Evolutionary conservation across 2,113 vertebrate genomes (phyloP).

Genomic region (Poeciliopsis retropinna): DNA sequence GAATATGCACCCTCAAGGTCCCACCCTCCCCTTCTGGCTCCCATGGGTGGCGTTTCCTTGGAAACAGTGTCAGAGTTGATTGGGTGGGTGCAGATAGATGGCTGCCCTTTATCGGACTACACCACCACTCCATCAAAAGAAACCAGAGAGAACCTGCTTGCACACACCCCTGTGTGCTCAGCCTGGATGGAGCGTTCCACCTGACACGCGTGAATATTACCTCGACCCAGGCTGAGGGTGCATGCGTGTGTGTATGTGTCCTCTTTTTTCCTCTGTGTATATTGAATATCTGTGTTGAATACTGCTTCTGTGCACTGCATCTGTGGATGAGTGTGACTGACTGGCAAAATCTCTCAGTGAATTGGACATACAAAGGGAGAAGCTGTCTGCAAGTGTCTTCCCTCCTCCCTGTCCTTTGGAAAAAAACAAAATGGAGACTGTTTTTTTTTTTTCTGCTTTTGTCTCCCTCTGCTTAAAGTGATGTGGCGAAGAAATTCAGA

Average conservation of each 20-base stretch:
- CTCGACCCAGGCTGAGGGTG: conserved; percentile 51
- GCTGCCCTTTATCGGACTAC: conserved; percentile 83
- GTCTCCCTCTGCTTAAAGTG: conserved; percentile 47
- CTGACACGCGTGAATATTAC: conserved; percentile 67
- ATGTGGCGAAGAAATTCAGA: conserved; percentile 37
- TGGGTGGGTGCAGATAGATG: conserved; percentile 82
- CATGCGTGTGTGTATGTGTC: conserved; percentile 19
- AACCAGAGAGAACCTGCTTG: conserved; percentile 57
- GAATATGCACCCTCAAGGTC: conserved; percentile 81
- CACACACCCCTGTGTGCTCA: conserved; percentile 63
- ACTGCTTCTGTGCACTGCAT: conserved; percentile 18
- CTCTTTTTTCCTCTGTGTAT: conserved; percentile 31
- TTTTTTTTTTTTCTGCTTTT: conserved; percentile 54
- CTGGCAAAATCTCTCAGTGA: conserved; percentile 47
- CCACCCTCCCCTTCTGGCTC: conserved; percentile 73
- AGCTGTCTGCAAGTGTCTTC: conserved; percentile 51
- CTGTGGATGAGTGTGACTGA: conserved; percentile 31
- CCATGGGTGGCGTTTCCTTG: conserved; percentile 82
- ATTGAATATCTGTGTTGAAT: conserved; percentile 49
- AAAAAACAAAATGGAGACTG: conserved; percentile 78
- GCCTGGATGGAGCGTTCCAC: conserved; percentile 66
- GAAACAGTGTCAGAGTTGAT: conserved; percentile 86
- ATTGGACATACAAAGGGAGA: conserved; percentile 52
- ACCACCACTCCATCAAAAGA: conserved; percentile 76
- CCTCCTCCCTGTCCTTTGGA: conserved; percentile 70